Evolutionary conservation across 2,888 invertebrate species (phyloP).

Genomic region (Oscheius onirici): DNA sequence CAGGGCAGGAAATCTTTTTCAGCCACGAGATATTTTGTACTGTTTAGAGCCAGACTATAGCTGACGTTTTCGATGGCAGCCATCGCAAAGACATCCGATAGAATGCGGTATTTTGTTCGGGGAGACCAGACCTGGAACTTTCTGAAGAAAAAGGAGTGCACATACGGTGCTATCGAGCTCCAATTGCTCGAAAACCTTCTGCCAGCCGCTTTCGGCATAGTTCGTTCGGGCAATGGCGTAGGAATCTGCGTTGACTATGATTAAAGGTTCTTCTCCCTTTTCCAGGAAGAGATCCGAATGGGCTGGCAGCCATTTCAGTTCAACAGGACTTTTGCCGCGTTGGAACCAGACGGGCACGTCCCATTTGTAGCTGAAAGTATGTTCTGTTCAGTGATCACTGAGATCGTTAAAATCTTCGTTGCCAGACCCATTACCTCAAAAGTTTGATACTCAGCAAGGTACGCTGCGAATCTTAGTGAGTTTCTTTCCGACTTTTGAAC

Average conservation of each 20-base stretch:
- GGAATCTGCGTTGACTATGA: conserved; percentile 66
- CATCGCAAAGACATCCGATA: conserved; percentile 49
- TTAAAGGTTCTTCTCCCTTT: conserved; percentile 33
- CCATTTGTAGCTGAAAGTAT: conserved; percentile 60
- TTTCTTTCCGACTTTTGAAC: no score
- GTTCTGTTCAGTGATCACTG: no score
- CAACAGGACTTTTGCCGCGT: conserved; percentile 65
- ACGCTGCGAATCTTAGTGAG: no score
- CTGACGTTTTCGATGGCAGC: conserved; percentile 41
- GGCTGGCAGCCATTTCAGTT: conserved; percentile 33
- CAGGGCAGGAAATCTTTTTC: conserved; percentile 38
- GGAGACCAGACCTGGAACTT: conserved; percentile 37
- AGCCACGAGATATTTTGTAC: conserved; percentile 40
- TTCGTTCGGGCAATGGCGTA: conserved; percentile 68
- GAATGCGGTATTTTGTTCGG: conserved; percentile 42
- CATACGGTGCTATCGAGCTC: conserved; percentile 5
- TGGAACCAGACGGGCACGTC: conserved; percentile 70
- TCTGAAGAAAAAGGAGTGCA: background rate
- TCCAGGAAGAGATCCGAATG: conserved; percentile 66
- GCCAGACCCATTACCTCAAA: no score
- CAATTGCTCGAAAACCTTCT: conserved; percentile 55
- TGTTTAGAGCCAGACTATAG: conserved; percentile 40
- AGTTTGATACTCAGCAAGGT: no score
- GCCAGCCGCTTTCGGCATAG: conserved; percentile 58
- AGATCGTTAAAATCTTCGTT: no score